A percentile compares a stretch with the other conserved stretches of the same genome.
Conservation (phyloP, 1,140 invertebrate species). For the Apocrypta bakeri region DNA sequence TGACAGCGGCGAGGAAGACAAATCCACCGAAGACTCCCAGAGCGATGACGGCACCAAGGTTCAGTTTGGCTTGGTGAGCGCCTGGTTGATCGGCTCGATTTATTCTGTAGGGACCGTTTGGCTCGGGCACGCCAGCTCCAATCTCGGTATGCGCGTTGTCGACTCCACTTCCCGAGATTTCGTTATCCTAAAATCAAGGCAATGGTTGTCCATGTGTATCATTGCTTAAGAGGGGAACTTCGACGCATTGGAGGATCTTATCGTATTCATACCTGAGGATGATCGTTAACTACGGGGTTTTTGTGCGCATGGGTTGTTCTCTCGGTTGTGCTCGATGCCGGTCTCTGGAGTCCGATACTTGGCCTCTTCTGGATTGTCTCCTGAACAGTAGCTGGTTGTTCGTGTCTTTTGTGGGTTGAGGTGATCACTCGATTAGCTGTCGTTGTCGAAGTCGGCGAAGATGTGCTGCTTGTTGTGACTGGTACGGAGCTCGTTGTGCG, state of each 20-base stretch:
- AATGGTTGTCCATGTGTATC: neutral
- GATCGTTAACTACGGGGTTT: slow-evolving; percentile 62
- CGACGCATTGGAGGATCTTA: too few relatives aligned
- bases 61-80: slow-evolving; percentile 83
- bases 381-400: slow-evolving; percentile 66
- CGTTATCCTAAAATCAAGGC: slow-evolving; percentile 71
- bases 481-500: slow-evolving; percentile 55
- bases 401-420: slow-evolving; percentile 37
- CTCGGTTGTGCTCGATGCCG: slow-evolving; percentile 30
- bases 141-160: slow-evolving; percentile 74
- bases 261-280: slow-evolving; percentile 61
- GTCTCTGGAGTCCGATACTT: slow-evolving; percentile 63
- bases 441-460: slow-evolving; percentile 22
- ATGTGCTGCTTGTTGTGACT: slow-evolving; percentile 6
- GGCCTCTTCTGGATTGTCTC: slow-evolving; percentile 66
- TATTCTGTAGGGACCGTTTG: slow-evolving; percentile 79
- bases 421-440: neutral
- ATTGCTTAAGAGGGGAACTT: too few relatives aligned
- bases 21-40: slow-evolving; percentile 92
- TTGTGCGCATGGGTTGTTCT: slow-evolving; percentile 28
- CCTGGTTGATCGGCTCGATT: slow-evolving; percentile 79
- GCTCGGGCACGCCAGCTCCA: slow-evolving; percentile 79
- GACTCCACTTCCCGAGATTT: slow-evolving; percentile 76
- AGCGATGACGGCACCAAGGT: slow-evolving; percentile 91
- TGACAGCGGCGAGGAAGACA: slow-evolving; percentile 90